Evolutionary conservation across 2,113 vertebrate species (phyloP), one percentile per base, ranked within the genome.

Genomic region (Gymnarchus niloticus): DNA sequence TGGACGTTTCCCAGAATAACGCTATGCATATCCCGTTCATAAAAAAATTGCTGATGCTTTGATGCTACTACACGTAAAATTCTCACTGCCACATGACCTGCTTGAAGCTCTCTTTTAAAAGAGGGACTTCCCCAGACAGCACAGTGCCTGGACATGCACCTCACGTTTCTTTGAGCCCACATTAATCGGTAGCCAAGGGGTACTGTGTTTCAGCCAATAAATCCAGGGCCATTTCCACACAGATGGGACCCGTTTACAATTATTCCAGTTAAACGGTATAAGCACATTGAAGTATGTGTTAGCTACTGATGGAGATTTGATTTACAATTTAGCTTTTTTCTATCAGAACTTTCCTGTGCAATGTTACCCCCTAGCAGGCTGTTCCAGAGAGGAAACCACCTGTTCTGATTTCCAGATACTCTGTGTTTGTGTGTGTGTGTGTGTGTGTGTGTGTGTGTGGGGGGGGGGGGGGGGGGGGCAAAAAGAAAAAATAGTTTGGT

Each of bases 131-230:
- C 93, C 90, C 89, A 88, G 89, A 87, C 85, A 86, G 85, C 87
- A 84, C 89, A 88, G 89, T 94, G 94, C 90, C 94, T 94, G 91
- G 93, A 94, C 94, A 94, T 83, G 94, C 94, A 89, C 90, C 87
- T 88, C 89, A 28, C 46, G 88, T 87, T 90, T 89, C 93, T 94
- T 93, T 93, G 92, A 94, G 90, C 91, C 82, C 85, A 87, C 87
- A 88, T 91, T 92, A 91, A 93, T 90, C 90, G 90, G 91, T 91
- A 88, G 92, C 94, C 93, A 88, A 92, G 89, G 94, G 92, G 89
- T 84, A 54, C 54, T 83, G 86, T 51, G 78, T 86, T 54, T 17
- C 86, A 84, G 57, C 82, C 85, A 57, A 6, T 83, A 90, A 86
- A 90, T 91, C 91, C 88, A 86, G 86, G 86, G 83, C 86, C 83